Base-by-base conservation (phyloP, 2,888 invertebrate genomes). In the Byasa hedistus region DNA sequence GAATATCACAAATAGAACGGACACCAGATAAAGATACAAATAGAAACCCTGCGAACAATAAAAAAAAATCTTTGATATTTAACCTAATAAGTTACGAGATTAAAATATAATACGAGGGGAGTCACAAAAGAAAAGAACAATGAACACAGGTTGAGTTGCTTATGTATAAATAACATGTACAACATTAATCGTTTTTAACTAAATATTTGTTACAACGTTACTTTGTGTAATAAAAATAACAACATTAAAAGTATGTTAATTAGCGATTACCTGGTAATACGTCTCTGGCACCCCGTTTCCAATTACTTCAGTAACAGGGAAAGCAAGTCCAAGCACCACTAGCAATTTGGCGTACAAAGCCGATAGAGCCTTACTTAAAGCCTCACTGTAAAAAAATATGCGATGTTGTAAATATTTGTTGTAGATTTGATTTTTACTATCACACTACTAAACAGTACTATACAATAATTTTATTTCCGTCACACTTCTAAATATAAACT, bases 241-340 rank as follows among this genome's bases (percentile, higher is more conserved):
- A 19, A 19, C 19, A 57, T 48, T 12, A 58, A 54, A 22, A 8
- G 70, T 57, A 62, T 65, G 68, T 64, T 19, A 60, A 54, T 52
- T 39, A 36, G 1, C 5, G 19, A 39, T 66, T 27, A 94, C 95
- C 93, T 94, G 95, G 81, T 96, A 96, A 79, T 95, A 95, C 66
- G 94, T 93, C 39, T 94, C 93, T 22, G 96, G 95, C 27, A 97
- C 96, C 75, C 94, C 94, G 59, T 94, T 93, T 4, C 96, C 95
- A 70, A 97, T 95, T 61, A 96, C 96, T 89, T 97, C 96, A 3
- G 97, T 96, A 69, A 98, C 94, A 3, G 98, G 97, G 76, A 98
- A 95, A 21, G 97, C 96, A 52, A 97, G 93, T 12, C 97, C 97
- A 71, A 96, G 88, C 7, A 98, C 95, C 19, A 98, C 96, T 68